These are phyloP conservation scores for Rhagium mordax DNA, from an alignment of 2,888 invertebrate species.

Conservation along the genomic window DNA sequence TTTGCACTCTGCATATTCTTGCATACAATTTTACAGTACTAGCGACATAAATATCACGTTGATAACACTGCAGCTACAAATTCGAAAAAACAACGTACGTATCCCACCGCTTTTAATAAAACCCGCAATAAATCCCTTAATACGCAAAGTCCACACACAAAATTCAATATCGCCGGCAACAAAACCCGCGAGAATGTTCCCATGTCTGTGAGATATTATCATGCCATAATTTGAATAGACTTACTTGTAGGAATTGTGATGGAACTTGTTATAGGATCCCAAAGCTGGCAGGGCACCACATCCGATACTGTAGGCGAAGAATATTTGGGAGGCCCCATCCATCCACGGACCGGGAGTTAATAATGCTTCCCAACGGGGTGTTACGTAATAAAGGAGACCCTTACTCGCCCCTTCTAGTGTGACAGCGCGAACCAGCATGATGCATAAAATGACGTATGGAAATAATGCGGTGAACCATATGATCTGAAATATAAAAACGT, in stretches of 20 bases:
- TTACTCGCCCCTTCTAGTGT: constrained; percentile 78
- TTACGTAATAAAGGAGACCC: constrained; percentile 80
- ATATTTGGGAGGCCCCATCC: constrained; percentile 84
- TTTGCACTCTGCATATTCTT: no score
- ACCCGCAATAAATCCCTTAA: constrained; percentile 14
- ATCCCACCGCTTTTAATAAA: not conserved
- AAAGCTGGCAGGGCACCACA: constrained; percentile 83
- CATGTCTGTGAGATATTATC: constrained; percentile 12
- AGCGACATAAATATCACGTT: no score
- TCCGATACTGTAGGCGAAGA: constrained; percentile 85
- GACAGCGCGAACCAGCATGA: constrained; percentile 78
- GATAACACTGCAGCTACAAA: not conserved
- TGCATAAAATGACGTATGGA: constrained; percentile 80
- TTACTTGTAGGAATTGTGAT: constrained; percentile 83
- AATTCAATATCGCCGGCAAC: constrained; percentile 18
- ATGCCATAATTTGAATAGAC: constrained; percentile 32
- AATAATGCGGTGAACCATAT: constrained; percentile 86
- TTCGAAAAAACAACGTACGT: not conserved
- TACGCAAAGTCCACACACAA: constrained; percentile 1
- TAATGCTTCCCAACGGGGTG: constrained; percentile 75
- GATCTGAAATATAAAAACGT: constrained; percentile 68
- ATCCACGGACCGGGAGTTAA: constrained; percentile 77
- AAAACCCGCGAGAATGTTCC: not conserved
- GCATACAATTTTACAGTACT: no score
- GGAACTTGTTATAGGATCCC: constrained; percentile 83